phyloP scores from a whole-genome alignment of 2,113 vertebrate genomes.

The Notothenia rossii region DNA sequence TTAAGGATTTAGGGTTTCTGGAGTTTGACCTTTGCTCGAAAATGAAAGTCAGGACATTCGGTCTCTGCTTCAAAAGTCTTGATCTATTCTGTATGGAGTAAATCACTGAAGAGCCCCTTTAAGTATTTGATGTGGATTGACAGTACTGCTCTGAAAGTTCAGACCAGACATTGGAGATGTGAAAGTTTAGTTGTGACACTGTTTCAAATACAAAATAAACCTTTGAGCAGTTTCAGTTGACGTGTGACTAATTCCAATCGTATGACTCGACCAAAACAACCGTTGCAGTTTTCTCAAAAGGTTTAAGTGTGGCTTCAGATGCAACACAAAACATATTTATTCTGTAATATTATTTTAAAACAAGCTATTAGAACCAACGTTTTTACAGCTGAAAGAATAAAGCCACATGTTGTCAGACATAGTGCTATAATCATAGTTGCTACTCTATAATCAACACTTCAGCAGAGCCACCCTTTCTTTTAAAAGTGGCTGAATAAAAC shows the following conservation, averaged over 20 bases:
- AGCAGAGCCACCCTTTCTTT: constrained; percentile 29
- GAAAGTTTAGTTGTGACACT: constrained; percentile 1
- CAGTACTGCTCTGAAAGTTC: background rate
- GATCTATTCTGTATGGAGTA: background rate
- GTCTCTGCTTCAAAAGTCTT: background rate
- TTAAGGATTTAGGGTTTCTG: background rate
- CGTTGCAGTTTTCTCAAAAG: constrained; percentile 1
- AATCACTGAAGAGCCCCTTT: background rate
- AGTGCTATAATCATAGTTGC: constrained; percentile 31
- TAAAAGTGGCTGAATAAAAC: constrained; percentile 21
- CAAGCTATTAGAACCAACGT: constrained; percentile 14
- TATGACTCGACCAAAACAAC: background rate
- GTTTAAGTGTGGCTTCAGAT: constrained; percentile 21
- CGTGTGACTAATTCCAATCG: background rate
- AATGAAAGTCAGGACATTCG: background rate
- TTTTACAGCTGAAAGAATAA: background rate
- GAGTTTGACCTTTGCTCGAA: background rate
- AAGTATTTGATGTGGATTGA: constrained; percentile 7
- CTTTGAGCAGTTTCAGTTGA: background rate
- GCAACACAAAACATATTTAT: constrained; percentile 16
- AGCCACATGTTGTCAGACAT: constrained; percentile 8
- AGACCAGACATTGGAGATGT: background rate
- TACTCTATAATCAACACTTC: constrained; percentile 33
- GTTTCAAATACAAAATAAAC: background rate
- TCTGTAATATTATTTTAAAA: constrained; percentile 16